These are phyloP conservation scores for Notocelia uddmanniana DNA, from an alignment of 2,888 invertebrate species.

Conservation along the genomic window DNA sequence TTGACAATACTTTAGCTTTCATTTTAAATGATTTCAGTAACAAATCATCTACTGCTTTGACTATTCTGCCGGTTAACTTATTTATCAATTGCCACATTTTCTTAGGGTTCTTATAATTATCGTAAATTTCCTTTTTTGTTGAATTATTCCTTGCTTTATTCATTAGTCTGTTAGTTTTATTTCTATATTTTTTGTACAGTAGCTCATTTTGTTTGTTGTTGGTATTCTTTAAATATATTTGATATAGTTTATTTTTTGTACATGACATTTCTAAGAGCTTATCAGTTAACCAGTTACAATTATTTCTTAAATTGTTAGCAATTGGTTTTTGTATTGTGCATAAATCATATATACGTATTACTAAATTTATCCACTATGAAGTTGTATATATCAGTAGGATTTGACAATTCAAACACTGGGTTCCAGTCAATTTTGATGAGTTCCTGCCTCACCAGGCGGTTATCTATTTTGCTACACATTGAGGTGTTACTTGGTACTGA, in stretches of 20 bases:
- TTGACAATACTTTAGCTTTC: too few species aligned
- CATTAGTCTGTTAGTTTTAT: too few species aligned
- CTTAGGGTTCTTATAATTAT: conserved; percentile 7
- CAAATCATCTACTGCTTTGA: not conserved
- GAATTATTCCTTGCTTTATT: too few species aligned
- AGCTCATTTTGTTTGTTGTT: too few species aligned
- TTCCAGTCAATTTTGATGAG: conserved; percentile 11
- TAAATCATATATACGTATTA: not conserved
- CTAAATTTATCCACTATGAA: conserved; percentile 4
- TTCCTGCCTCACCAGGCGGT: not conserved
- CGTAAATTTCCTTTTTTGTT: too few species aligned
- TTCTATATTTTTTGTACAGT: too few species aligned
- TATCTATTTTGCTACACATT: not conserved
- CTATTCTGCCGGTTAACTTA: not conserved
- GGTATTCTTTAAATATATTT: conserved; percentile 7
- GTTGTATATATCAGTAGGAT: conserved; percentile 1
- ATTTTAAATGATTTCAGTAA: too few species aligned
- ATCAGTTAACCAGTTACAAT: not conserved
- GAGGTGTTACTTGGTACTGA: not conserved
- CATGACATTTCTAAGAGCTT: conserved; percentile 7
- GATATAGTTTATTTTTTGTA: not conserved
- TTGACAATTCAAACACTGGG: not conserved
- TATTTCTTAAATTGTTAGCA: not conserved
- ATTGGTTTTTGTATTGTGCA: not conserved
- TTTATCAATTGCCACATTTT: conserved; percentile 14